Evolutionary conservation across 2,888 invertebrate genomes (phyloP), one percentile per base, ranked within the genome.

Genomic region (Conomelus anceps): DNA sequence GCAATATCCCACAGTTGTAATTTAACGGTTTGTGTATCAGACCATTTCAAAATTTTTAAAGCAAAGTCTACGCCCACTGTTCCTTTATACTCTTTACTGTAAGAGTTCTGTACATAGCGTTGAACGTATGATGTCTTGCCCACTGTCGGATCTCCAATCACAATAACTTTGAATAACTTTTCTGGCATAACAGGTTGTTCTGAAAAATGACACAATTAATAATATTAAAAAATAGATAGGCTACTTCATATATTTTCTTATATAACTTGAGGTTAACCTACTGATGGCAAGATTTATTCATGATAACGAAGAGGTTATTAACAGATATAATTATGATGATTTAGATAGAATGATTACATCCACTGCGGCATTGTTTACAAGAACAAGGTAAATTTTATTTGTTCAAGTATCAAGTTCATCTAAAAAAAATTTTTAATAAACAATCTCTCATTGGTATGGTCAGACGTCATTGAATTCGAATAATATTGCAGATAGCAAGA

Each of bases 1-100:
- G 95, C 95, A 90, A 95, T 95, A 91, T 95, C 95, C 95, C 95
- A 95, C 89, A 95, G 92, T 91, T 95, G 95, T 22, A 95, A 92
- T 91, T 95, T 93, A 9, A 95, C 93, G 11, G 94, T 93, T 87
- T 94, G 94, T 89, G 93, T 93, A 34, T 94, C 94, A 91, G 94
- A 94, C 94, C 94, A 94, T 92, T 94, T 94, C 11, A 95, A 92
- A 41, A 95, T 94, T 92, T 95, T 95, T 86, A 95, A 92, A 6
- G 95, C 95, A 93, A 95, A 95, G 92, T 95, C 95, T 20, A 95
- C 95, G 89, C 95, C 95, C 13, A 95, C 94, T 0, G 95, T 95
- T 90, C 94, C 94, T 92, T 94, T 94, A 92, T 94, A 95, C 91
- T 94, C 94, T 89, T 93, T 92, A 89, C 93, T 92, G 91, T 93